Percentiles rank a stretch among this genome's conserved stretches.
Evolutionary conservation across 2,797 vertebrate species (phyloP).

Genomic region (Hemibagrus guttatus): DNA sequence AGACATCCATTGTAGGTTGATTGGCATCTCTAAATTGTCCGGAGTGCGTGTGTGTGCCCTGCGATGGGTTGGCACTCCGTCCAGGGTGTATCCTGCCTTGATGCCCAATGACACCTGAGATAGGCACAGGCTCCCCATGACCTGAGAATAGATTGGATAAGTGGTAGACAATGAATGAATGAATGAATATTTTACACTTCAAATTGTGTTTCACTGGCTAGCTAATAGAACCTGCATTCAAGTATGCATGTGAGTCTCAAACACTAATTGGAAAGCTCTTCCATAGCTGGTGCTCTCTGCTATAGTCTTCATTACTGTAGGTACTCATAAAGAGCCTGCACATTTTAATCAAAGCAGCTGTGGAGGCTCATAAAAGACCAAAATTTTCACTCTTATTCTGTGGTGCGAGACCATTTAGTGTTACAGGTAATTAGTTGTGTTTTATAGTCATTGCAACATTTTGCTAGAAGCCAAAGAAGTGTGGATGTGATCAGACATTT

Average conservation of each 20-base stretch:
- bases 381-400: background rate
- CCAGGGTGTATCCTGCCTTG: too few species aligned
- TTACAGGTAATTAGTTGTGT: background rate
- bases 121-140: too few species aligned
- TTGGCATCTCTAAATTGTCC: too few species aligned
- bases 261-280: background rate
- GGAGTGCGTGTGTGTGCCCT: too few species aligned
- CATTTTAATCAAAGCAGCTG: background rate
- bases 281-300: background rate
- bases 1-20: too few species aligned
- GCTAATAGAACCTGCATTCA: background rate
- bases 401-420: background rate
- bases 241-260: background rate
- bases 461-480: background rate
- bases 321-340: constrained; percentile 3
- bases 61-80: too few species aligned
- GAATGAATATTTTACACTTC: background rate
- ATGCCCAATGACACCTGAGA: too few species aligned
- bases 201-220: background rate
- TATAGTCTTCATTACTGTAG: background rate
- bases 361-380: background rate
- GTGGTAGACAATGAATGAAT: too few species aligned
- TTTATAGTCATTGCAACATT: background rate
- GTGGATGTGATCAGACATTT: too few species aligned
- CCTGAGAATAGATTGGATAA: too few species aligned